Percentiles rank a stretch among this genome's conserved stretches.
Evolutionary conservation across 2,888 invertebrate genomes (phyloP).

Genomic region (Cotesia congregata): DNA sequence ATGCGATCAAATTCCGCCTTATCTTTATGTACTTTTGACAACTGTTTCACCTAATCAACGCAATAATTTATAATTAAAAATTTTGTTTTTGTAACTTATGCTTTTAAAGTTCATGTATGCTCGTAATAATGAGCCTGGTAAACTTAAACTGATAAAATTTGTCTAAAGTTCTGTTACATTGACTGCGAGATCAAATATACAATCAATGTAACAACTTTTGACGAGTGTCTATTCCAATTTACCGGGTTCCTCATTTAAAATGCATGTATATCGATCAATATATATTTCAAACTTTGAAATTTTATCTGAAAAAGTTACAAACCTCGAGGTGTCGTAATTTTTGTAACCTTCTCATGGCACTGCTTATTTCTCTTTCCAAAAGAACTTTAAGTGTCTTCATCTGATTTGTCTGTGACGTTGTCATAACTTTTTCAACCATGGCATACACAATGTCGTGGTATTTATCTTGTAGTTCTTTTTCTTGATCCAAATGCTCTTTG

Average conservation of each 20-base stretch:
- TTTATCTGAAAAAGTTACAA: constrained; percentile 42
- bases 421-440: constrained; percentile 85
- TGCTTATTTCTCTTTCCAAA: constrained; percentile 80
- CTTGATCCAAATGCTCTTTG: constrained; percentile 79
- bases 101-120: background rate
- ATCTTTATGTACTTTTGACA: constrained; percentile 90
- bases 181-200: too few species aligned
- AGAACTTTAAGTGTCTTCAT: constrained; percentile 82
- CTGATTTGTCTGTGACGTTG: constrained; percentile 83
- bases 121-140: background rate
- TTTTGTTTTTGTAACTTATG: background rate
- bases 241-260: too few species aligned
- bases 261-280: too few species aligned
- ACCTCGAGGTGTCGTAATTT: constrained; percentile 85
- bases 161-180: too few species aligned
- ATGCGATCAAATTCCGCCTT: constrained; percentile 90
- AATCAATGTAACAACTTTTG: too few species aligned
- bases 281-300: background rate
- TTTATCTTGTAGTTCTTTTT: constrained; percentile 84
- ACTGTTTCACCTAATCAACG: constrained; percentile 77
- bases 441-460: constrained; percentile 85
- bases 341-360: constrained; percentile 86
- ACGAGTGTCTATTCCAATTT: too few species aligned
- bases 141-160: too few species aligned
- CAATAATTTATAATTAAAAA: background rate